Evolutionary conservation across 1,140 invertebrate genomes (phyloP), one percentile per base, ranked within the genome.

Genomic region (Drosophila guanche): DNA sequence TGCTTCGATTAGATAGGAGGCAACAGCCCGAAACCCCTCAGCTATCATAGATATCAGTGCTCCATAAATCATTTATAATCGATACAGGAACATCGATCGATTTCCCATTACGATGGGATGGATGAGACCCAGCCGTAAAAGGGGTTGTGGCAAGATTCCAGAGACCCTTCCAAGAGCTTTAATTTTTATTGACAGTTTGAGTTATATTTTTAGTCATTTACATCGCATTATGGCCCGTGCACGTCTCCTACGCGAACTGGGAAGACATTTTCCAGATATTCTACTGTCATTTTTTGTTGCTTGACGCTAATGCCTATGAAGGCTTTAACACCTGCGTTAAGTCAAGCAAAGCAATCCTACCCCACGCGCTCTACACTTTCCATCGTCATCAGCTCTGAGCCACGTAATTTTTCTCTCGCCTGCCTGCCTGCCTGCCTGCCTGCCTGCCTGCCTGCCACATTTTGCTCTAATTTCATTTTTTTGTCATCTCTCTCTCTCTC

Each of bases 381-480:
- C 42, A 43, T 59, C 46, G 52, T 71, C 52, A 33, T 42, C 60
- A 54, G 33, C 58, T 50, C 29, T 29, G 42, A 50, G 60, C 54
- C 77, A 76, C 75, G 67, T 70, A 75, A 77, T 77, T 70, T 76
- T 78, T 53, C 53, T 53, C 43, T 25, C 58, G 48, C 25, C 66
- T 76, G 61, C 79, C 61, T 65, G 59, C 47, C 41, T 20, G 16
- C 25, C 66, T 76, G 61, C 79, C 61, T 65, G 59, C 47, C 41
- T 20, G 16, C 16, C 16, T 20, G 48, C 25, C 66, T 76, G 61
- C 79, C 61, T 65, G 59, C 47, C 41, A 79, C 89, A 75, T 68
- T 71, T 86, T 65, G 16, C 72, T 89, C 83, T 89, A 86, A 89
- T 89, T 89, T 84, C 58, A 89, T 89, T 72, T 78, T 56, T 60